These are phyloP conservation scores for Metellina segmentata DNA, from an alignment of 2,888 invertebrate genomes.

Conservation along the genomic window DNA sequence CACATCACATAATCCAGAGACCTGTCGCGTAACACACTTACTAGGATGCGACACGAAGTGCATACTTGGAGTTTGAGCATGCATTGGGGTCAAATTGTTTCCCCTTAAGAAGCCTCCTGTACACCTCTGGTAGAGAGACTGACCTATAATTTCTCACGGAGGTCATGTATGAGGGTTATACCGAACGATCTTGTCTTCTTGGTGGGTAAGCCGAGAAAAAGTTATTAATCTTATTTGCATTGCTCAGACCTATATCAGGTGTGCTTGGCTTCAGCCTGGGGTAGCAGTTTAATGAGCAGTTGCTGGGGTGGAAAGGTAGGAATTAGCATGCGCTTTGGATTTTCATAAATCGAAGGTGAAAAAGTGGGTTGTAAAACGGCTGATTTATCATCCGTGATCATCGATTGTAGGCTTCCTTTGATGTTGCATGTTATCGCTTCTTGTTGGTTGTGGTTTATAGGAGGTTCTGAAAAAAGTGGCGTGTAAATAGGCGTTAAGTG, in stretches of 20 bases:
- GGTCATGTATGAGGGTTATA: slow-evolving; percentile 29
- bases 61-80: slow-evolving; percentile 39
- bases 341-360: slow-evolving; percentile 13
- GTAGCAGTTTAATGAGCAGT: neutral
- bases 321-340: neutral
- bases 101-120: slow-evolving; percentile 47
- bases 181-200: neutral
- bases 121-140: slow-evolving; percentile 10
- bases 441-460: neutral
- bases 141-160: slow-evolving; percentile 47
- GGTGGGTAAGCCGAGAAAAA: neutral
- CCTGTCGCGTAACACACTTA: slow-evolving; percentile 55
- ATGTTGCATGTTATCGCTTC: neutral
- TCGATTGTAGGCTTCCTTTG: neutral
- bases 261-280: neutral
- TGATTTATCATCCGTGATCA: neutral
- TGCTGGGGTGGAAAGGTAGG: neutral
- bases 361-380: neutral
- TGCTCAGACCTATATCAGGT: neutral
- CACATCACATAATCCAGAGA: slow-evolving; percentile 23
- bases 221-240: slow-evolving; percentile 40
- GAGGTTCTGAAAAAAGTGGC: too few species aligned
- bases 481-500: too few species aligned
- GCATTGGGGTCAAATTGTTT: slow-evolving; percentile 49
- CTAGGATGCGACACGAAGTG: neutral